phyloP scores from a whole-genome alignment of 2,888 invertebrate genomes.

The Tethea ocularis region DNA sequence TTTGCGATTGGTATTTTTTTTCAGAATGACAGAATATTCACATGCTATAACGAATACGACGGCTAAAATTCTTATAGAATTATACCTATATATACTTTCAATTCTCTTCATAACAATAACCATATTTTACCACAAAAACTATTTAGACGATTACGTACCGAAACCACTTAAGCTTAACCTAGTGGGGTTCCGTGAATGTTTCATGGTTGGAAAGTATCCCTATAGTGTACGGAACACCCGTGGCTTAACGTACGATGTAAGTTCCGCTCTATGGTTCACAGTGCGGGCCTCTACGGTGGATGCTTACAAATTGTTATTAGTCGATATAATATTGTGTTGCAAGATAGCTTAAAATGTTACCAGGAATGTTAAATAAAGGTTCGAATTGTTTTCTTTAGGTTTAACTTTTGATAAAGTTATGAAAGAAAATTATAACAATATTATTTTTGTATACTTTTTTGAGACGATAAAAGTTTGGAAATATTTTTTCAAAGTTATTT shows the following conservation, averaged over 20 bases:
- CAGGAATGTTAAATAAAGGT: conserved; percentile 15
- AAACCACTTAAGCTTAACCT: conserved; percentile 22
- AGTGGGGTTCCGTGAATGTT: conserved; percentile 19
- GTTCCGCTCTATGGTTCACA: conserved; percentile 39
- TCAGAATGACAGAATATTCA: too few species aligned
- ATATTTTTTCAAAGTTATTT: too few species aligned
- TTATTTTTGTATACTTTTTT: too few species aligned
- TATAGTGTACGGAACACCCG: conserved; percentile 35
- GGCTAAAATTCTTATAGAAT: too few species aligned
- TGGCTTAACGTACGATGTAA: conserved; percentile 49
- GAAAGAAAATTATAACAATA: too few species aligned
- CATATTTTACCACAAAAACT: conserved; percentile 10
- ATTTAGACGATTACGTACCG: conserved; percentile 16
- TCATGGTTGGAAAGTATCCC: conserved; percentile 7
- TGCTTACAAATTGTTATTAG: conserved; percentile 37
- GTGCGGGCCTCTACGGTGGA: conserved; percentile 14
- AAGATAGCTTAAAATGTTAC: conserved; percentile 11
- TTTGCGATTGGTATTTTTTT: too few species aligned
- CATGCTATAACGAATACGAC: too few species aligned
- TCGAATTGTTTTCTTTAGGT: too few species aligned
- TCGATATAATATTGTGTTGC: conserved; percentile 16
- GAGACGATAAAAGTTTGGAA: too few species aligned
- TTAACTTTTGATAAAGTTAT: too few species aligned
- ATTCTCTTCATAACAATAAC: too few species aligned
- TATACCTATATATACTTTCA: too few species aligned